Base-by-base conservation (phyloP, 2,888 invertebrate genomes). In the Acronicta psi region DNA sequence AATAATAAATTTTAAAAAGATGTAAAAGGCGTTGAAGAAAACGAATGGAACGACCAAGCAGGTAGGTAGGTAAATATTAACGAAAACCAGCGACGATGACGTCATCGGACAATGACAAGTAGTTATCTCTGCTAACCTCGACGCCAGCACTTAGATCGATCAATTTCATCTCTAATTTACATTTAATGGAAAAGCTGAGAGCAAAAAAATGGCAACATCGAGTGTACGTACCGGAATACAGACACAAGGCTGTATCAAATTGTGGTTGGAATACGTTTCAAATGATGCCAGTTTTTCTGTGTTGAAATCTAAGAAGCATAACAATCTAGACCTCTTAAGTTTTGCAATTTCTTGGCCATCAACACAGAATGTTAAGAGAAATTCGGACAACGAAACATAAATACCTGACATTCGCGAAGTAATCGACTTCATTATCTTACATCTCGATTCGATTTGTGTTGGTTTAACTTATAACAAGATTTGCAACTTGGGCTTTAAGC, bases 151-250 rank as follows among this genome's bases (percentile, higher is more conserved):
- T 75, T 64, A 78, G 77, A 81, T 80, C 76, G 81, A 84, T 83
- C 82, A 80, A 85, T 83, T 86, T 84, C 81, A 83, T 83, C 81
- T 81, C 72, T 82, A 82, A 86, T 85, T 86, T 83, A 82, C 80
- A 82, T 85, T 84, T 81, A 83, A 85, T 87, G 79, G 80, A 86
- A 84, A 82, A 75, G 70, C 75, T 77, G 61, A 66, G 47, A 79
- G 77, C 83, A 84, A 83, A 84, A 85, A 69, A 63, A 66, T 66
- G 77, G 29, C 70, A 75, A 67, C 66, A 75, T 59, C 43, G 43
- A 59, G 60, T 57, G 68, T 53, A 43, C 72, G 68, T 79, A 60
- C 65, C 69, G 67, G 61, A 75, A 75, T 72, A 68, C 49, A 65
- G 55, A 64, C 55, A 77, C 77, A 80, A 84, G 78, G 79, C 79